Base-by-base conservation (phyloP, 2,797 vertebrate genomes). In the Gymnoscopelus microlampas region DNA sequence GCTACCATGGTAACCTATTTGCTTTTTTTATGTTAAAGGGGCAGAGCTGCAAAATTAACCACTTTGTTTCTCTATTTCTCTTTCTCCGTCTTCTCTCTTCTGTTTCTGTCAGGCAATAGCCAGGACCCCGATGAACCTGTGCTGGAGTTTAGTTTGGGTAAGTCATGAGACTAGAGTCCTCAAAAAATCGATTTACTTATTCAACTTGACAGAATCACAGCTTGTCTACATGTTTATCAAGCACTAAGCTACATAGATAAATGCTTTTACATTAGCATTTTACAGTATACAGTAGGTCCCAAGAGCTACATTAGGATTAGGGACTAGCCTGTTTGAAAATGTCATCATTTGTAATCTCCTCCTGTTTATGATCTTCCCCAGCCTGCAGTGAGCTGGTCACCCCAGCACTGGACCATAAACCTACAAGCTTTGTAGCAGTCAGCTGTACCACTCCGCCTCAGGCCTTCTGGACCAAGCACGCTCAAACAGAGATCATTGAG, bases 401-500 rank as follows among this genome's bases (percentile, higher is more conserved):
- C 54, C 97, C 97, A 0, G 95, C 97, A 3, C 84, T 96, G 92
- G 98, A 99, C 79, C 96, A 96, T 61, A 99, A 98, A 83, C 98
- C 98, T 68, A 98, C 95, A 93, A 97, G 97, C 93, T 99, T 99
- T 85, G 97, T 99, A 68, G 96, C 98, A 12, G 93, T 99, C 88
- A 99, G 98, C 83, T 98, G 98, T 81, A 99, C 98, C 63, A 99
- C 98, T 7, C 98, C 97, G n/a, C 98, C 98, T 24, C 98, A 99
- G 94, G 98, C 97, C 2, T 99, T 99, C 92, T 99, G 98, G 98
- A 99, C 96, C 0, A 99, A 99, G 79, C 98, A 99, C 4, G 95
- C 97, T 6, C 98, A 99, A 82, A 99, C 97, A 5, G 98, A 99
- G 88, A 99, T 99, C 86, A 99, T 99, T 62, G 98, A 99, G 96